These are phyloP conservation scores for Dallia pectoralis DNA, from an alignment of 2,797 vertebrate species.

Conservation along the genomic window DNA sequence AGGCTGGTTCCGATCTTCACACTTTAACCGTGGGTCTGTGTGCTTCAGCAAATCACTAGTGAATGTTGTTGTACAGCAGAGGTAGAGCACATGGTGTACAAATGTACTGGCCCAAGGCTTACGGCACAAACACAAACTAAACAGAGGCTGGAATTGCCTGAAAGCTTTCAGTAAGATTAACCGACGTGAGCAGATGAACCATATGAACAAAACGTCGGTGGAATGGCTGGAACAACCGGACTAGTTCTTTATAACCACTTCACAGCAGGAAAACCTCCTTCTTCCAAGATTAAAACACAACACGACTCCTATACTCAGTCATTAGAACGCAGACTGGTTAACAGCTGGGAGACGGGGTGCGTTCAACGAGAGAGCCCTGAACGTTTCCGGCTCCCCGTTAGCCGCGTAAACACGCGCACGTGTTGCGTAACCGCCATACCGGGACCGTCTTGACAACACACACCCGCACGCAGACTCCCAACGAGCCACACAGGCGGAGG, in stretches of 20 bases:
- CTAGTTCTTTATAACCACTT: background rate
- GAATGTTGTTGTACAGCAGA: background rate
- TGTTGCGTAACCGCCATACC: conserved; percentile 32
- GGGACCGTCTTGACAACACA: conserved; percentile 32
- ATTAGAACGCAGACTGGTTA: conserved; percentile 4
- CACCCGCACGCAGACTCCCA: background rate
- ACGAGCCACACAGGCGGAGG: too few species aligned
- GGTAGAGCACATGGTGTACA: background rate
- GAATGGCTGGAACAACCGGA: background rate
- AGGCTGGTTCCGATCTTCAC: background rate
- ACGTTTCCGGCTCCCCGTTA: conserved; percentile 39
- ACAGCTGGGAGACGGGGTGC: conserved; percentile 22
- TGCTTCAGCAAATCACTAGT: background rate
- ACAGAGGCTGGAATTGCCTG: background rate
- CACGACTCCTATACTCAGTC: background rate
- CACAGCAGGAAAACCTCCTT: background rate
- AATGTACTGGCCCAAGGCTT: background rate
- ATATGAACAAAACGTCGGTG: background rate
- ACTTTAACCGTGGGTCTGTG: background rate
- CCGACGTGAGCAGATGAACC: too few species aligned
- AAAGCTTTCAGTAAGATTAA: too few species aligned
- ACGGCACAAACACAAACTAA: background rate
- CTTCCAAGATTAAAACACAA: background rate
- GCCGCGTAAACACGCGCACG: conserved; percentile 49
- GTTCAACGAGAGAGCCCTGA: background rate